Conservation (phyloP, 2,113 vertebrate species). For the Syngnathus scovelli region DNA sequence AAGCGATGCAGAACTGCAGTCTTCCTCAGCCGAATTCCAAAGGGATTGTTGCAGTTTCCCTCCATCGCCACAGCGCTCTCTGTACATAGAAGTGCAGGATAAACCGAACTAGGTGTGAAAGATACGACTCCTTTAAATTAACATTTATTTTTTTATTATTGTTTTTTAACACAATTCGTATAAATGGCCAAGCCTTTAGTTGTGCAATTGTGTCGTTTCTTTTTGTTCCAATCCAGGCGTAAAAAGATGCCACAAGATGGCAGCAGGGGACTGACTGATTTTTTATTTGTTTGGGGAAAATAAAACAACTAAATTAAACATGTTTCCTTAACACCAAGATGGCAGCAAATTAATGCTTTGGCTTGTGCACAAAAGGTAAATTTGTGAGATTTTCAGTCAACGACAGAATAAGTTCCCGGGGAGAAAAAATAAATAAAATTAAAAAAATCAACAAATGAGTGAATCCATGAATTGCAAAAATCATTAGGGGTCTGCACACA, state of each 20-base stretch:
- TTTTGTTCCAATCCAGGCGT: too few relatives aligned
- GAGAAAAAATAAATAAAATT: too few relatives aligned
- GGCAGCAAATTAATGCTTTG: not conserved
- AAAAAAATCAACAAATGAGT: not conserved
- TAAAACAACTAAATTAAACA: not conserved
- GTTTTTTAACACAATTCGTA: too few relatives aligned
- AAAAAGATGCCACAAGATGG: not conserved
- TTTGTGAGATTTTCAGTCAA: not conserved
- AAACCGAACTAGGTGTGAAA: not conserved
- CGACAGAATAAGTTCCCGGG: not conserved
- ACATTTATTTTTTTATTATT: too few relatives aligned
- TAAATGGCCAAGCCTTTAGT: too few relatives aligned
- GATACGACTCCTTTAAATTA: not conserved
- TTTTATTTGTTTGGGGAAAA: not conserved
- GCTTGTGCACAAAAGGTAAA: not conserved
- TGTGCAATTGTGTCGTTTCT: too few relatives aligned
- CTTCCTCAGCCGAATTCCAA: constrained; percentile 81
- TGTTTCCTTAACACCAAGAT: too few relatives aligned
- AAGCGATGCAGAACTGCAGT: constrained; percentile 69
- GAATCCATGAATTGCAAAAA: not conserved
- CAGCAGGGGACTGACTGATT: not conserved
- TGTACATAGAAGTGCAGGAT: constrained; percentile 13
- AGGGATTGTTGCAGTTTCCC: constrained; percentile 65
- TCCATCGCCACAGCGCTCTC: constrained; percentile 35
- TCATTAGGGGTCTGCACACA: not conserved